Evolutionary conservation across 2,113 vertebrate genomes (phyloP).

Genomic region (Chelonoidis abingdonii): DNA sequence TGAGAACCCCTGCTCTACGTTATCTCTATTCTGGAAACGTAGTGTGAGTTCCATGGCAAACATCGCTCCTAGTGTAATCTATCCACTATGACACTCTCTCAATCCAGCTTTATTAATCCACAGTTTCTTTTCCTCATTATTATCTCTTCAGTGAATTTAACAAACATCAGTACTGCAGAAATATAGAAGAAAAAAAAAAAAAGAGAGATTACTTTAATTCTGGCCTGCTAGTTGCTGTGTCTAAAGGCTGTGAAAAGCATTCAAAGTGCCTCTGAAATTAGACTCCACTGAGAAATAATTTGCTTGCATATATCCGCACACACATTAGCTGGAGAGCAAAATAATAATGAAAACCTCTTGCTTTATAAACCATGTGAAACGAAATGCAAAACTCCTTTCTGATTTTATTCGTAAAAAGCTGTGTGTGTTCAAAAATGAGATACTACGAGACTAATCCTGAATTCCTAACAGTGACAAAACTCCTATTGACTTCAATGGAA

Average conservation of each 20-base stretch:
- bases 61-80: neutral
- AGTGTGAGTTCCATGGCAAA: neutral
- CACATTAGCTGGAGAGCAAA: neutral
- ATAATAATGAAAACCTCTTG: neutral
- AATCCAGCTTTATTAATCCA: neutral
- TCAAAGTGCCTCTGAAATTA: neutral
- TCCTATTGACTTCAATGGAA: neutral
- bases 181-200: neutral
- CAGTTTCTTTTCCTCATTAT: neutral
- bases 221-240: neutral
- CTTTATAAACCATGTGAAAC: neutral
- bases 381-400: neutral
- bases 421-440: too few relatives aligned
- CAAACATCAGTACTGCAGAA: neutral
- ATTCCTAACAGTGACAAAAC: neutral
- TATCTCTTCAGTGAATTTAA: neutral
- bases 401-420: neutral
- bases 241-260: neutral
- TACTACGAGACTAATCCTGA: neutral
- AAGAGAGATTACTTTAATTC: neutral
- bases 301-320: neutral
- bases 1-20: neutral
- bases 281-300: neutral
- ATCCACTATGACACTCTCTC: neutral
- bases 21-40: neutral